Evolutionary conservation across 2,888 invertebrate species (phyloP), one percentile per base, ranked within the genome.

Genomic region (Siphlonurus alternatus): DNA sequence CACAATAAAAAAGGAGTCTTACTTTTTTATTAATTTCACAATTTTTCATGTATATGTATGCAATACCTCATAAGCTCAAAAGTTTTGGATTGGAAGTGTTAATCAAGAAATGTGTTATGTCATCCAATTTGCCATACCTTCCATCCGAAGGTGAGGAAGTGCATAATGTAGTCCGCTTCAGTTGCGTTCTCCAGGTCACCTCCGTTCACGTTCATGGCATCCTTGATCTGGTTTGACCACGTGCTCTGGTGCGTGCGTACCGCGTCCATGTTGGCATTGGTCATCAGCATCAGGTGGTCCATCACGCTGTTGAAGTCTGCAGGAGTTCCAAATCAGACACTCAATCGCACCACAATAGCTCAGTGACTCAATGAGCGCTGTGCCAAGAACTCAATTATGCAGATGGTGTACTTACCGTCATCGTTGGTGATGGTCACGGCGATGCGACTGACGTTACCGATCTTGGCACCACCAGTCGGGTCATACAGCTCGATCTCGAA

Each of bases 171-270:
- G 69, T 83, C 80, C n/a, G 72, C 59, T 59, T 74, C 69, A 10
- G 78, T 76, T 1, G 83, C 82, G 66, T 76, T 77, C 54, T 79
- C 79, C 0, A 82, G 67, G 69, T 83, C 81, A 1, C 82, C 83
- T 1, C 81, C 82, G 67, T 82, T 82, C 15, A 82, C 82, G 61
- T 79, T 80, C 74, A 76, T 72, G 2, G 82, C 81, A 63, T 79
- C 77, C 63, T 77, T 73, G 67, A 83, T 77, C 72, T 82, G 81
- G 64, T 76, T 73, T 15, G 73, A 72, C 76, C 79, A 82, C 0
- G 78, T 76, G 61, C 77, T 77, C 53, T 76, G 75, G 68, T 80
- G 78, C 15, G 81, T 76, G 66, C 77, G 72, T 67, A 82, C 72
- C 5, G 76, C 74, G 67, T 81, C 79, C 65, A 81, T 69, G 70